These are phyloP conservation scores for Asarcornis scutulata DNA, from an alignment of 2,113 vertebrate genomes.

Conservation along the genomic window DNA sequence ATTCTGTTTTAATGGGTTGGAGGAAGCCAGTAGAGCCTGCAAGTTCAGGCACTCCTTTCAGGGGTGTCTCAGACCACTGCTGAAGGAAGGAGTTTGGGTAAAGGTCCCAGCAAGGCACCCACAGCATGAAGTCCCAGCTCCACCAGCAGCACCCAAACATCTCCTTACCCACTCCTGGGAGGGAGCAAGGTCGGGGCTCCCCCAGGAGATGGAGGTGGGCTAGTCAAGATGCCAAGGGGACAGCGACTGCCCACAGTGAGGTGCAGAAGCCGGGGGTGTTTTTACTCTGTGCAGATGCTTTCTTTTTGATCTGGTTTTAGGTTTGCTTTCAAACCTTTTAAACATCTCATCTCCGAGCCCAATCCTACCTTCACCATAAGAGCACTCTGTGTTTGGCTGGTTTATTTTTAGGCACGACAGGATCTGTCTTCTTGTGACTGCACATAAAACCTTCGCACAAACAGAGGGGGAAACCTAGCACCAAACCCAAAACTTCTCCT, in stretches of 20 bases:
- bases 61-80: neutral
- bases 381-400: neutral
- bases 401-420: neutral
- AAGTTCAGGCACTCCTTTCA: neutral
- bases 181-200: neutral
- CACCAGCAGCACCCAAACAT: neutral
- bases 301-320: neutral
- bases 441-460: fast-evolving
- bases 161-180: neutral
- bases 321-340: constrained; percentile 39
- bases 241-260: fast-evolving
- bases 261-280: neutral
- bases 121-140: neutral
- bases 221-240: neutral
- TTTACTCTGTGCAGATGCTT: neutral
- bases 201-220: neutral
- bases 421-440: neutral
- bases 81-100: neutral
- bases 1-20: neutral
- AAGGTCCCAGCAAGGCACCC: neutral
- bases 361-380: neutral
- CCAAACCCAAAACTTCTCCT: neutral
- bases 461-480: neutral
- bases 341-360: neutral
- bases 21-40: neutral